phyloP scores from a whole-genome alignment of 2,113 vertebrate species.

The Colius striatus region DNA sequence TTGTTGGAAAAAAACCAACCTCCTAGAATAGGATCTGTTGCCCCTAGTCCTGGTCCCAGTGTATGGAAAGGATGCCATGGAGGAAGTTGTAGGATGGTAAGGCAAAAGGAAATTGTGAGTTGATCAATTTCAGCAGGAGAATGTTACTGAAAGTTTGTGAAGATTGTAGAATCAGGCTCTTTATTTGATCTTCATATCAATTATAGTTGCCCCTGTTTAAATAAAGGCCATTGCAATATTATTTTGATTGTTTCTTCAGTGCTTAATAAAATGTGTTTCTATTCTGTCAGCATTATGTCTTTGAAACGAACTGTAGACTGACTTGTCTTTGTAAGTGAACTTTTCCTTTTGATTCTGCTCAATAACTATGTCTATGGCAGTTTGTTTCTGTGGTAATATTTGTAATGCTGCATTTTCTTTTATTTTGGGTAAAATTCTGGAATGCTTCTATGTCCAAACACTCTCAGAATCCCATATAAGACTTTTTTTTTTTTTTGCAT shows the following conservation, averaged over 20 bases:
- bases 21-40: background rate
- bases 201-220: background rate
- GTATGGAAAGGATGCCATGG: background rate
- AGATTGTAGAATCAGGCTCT: background rate
- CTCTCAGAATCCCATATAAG: background rate
- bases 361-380: background rate
- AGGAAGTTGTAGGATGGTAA: background rate
- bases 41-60: background rate
- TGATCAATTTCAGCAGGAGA: background rate
- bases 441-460: background rate
- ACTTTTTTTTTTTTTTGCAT: background rate
- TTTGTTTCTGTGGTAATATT: constrained; percentile 37
- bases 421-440: background rate
- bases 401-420: background rate
- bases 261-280: background rate
- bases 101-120: background rate
- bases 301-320: background rate
- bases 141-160: background rate
- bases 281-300: background rate
- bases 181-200: background rate
- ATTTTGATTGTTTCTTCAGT: background rate
- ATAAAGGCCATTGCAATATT: background rate
- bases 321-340: background rate
- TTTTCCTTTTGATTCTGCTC: constrained; percentile 14
- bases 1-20: background rate